phyloP scores from a whole-genome alignment of 2,113 vertebrate species.

The Petroica traversi region DNA sequence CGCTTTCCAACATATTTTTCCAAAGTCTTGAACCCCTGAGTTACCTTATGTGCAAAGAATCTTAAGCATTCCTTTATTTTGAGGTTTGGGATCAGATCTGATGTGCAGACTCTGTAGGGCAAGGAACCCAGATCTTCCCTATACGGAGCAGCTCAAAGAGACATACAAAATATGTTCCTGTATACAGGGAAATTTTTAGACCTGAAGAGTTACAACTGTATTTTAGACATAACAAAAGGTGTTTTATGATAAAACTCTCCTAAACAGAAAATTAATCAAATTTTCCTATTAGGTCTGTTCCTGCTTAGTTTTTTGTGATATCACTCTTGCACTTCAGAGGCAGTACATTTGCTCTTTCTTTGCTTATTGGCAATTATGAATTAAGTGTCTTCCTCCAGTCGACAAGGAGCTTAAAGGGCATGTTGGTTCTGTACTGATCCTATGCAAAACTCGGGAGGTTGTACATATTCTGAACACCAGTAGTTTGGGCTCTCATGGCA shows the following conservation, averaged over 20 bases:
- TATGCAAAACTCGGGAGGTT: not conserved
- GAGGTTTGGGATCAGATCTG: not conserved
- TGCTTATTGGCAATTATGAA: not conserved
- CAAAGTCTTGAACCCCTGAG: not conserved
- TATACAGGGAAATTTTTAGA: not conserved
- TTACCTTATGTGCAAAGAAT: not conserved
- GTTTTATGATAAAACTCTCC: not conserved
- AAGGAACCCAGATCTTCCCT: not conserved
- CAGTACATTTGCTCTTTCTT: not conserved
- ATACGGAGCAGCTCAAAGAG: not conserved
- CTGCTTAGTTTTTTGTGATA: not conserved
- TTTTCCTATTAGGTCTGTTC: not conserved
- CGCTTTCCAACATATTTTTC: not conserved
- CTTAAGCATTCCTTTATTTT: not conserved
- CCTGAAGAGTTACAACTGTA: not conserved
- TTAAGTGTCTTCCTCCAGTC: not conserved
- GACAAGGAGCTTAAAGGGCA: not conserved
- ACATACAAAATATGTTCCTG: not conserved
- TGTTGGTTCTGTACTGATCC: not conserved
- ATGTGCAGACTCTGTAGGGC: not conserved
- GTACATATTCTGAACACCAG: not conserved
- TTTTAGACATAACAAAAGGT: not conserved
- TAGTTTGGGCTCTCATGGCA: not conserved
- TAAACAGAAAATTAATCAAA: not conserved
- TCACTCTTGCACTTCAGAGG: not conserved